These are phyloP conservation scores for Adrianichthys oophorus DNA, from an alignment of 2,797 vertebrate genomes.

Conservation along the genomic window DNA sequence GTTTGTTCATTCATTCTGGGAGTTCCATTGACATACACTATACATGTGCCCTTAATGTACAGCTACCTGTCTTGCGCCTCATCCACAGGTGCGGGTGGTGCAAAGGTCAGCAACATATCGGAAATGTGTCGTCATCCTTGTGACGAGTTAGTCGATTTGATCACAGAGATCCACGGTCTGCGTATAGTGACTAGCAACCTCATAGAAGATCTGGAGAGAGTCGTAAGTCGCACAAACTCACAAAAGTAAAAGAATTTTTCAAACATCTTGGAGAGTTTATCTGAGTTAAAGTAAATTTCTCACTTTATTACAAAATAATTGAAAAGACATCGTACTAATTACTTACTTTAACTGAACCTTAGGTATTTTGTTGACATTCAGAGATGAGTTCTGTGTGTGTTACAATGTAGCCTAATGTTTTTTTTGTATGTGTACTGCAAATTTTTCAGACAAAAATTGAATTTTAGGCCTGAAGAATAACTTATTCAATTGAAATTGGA, in stretches of 20 bases:
- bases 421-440: no score
- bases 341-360: no score
- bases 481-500: no score
- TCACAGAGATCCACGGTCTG: conserved; percentile 84
- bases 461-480: no score
- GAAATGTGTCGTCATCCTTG: conserved; percentile 87
- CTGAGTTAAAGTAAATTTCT: background rate
- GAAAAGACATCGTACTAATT: no score
- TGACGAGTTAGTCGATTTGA: conserved; percentile 85
- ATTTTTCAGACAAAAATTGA: no score
- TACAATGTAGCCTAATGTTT: no score
- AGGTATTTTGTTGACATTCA: no score
- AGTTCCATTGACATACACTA: conserved; percentile 13
- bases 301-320: no score
- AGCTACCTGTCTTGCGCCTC: conserved; percentile 9
- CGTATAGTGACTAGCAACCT: conserved; percentile 85
- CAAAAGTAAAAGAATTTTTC: background rate
- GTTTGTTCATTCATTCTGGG: conserved; percentile 6
- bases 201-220: conserved; percentile 87
- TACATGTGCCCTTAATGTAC: conserved; percentile 5
- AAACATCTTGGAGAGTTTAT: background rate
- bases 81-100: conserved; percentile 45
- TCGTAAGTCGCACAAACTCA: conserved; percentile 77
- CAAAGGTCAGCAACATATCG: conserved; percentile 57
- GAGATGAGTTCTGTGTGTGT: no score